Base-by-base conservation (phyloP, 2,888 invertebrate genomes). In the Synanthedon andrenaeformis region DNA sequence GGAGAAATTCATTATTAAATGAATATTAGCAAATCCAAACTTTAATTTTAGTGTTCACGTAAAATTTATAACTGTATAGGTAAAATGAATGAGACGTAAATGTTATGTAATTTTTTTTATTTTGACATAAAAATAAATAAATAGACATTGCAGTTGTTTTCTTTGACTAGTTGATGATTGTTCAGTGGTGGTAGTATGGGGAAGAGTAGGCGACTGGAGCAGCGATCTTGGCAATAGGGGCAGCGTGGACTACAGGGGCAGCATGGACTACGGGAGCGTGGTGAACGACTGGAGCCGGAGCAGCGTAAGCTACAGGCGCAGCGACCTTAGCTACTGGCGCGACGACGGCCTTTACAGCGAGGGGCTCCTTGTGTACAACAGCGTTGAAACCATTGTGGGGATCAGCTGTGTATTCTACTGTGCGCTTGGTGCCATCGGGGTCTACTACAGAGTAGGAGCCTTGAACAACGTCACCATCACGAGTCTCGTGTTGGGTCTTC, bases 101-200 rank as follows among this genome's bases (percentile, higher is more conserved):
- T 2, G 10, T 35, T 35, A 35, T 2, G 35, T 35, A 35, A 35
- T 5, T 5, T 5, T 0, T 8, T 23, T 8, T 35, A 35, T 8
- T 35, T 35, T 35, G 35, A 35, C 6, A 35, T 35, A 35, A 35
- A n/a, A 35, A 35, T 3, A 35, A 10, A 35, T 10, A 35, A 35
- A 35, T 35, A 35, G 10, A 35, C 35, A 35, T 35, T 35, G 35
- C 35, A 35, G 35, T 35, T 35, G 35, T 45, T 13, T 45, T 45
- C n/a, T 8, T 6, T 51, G 51, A 51, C 51, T 51, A 51, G 51
- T 11, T 12, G 51, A 13, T 6, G 12, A 49, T 92, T 91, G 61
- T 81, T 90, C 17, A 86, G 88, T 57, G 82, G 83, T 64, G 88
- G 92, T 63, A 67, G 87, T 89, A 66, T 91, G 92, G 91, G 90